phyloP scores from a whole-genome alignment of 2,888 invertebrate genomes.

The Leptopilina syphax region DNA sequence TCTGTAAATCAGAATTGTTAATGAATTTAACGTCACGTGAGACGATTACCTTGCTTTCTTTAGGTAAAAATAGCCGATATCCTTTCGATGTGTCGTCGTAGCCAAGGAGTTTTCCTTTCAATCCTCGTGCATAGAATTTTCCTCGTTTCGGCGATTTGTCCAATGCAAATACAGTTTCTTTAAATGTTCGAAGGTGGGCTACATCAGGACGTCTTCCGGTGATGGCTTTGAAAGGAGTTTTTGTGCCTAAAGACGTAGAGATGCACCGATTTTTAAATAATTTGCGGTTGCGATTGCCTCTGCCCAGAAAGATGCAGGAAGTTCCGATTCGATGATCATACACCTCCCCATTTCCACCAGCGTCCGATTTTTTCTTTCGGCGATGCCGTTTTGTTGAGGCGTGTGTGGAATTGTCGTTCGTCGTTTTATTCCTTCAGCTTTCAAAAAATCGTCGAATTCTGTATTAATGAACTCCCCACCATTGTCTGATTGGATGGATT shows the following conservation, averaged over 20 bases:
- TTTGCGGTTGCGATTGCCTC: conserved; percentile 46
- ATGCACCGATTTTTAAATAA: conserved; percentile 44
- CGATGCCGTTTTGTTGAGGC: conserved; percentile 42
- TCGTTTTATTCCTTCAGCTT: conserved; percentile 57
- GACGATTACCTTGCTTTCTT: conserved; percentile 45
- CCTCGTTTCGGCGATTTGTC: conserved; percentile 44
- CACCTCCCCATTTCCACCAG: conserved; percentile 53
- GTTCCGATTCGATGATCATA: conserved; percentile 43
- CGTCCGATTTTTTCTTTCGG: conserved; percentile 60
- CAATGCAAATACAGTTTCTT: conserved; percentile 36
- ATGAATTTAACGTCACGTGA: conserved; percentile 48
- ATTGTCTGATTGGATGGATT: background rate
- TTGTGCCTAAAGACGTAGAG: conserved; percentile 24
- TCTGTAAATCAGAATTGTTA: conserved; percentile 5
- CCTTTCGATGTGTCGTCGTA: conserved; percentile 44
- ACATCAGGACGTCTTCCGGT: conserved; percentile 33
- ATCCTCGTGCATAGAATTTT: conserved; percentile 46
- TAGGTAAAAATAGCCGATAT: conserved; percentile 51
- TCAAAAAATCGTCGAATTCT: conserved; percentile 52
- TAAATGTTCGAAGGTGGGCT: conserved; percentile 40
- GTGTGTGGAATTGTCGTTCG: conserved; percentile 47
- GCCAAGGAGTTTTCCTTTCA: conserved; percentile 43
- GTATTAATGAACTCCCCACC: background rate
- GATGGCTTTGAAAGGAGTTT: conserved; percentile 45
- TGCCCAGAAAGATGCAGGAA: conserved; percentile 47